These are phyloP conservation scores for Sylvia borin DNA, from an alignment of 2,797 vertebrate genomes.

Conservation along the genomic window DNA sequence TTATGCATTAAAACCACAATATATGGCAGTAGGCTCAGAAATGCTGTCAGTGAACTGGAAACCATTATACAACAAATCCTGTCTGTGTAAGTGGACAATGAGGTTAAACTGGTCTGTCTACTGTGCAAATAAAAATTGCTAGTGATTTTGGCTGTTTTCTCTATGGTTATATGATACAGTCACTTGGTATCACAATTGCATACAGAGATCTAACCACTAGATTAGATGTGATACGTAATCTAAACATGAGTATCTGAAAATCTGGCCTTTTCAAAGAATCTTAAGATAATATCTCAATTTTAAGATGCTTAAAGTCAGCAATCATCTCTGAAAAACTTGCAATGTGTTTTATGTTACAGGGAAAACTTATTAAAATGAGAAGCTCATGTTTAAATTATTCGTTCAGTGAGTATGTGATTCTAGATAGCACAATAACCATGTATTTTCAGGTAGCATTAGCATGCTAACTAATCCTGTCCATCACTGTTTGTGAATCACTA, in stretches of 20 bases:
- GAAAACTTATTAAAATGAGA: not conserved
- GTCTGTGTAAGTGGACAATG: not conserved
- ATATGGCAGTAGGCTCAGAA: not conserved
- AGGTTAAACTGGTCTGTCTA: not conserved
- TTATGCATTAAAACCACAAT: not conserved
- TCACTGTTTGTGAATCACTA: slow-evolving; percentile 53
- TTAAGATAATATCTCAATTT: not conserved
- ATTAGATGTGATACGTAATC: not conserved
- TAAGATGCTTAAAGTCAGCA: not conserved
- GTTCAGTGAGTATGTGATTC: not conserved
- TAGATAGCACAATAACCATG: not conserved
- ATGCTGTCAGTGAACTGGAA: not conserved
- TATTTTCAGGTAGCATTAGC: slow-evolving; percentile 59
- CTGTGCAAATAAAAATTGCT: not conserved
- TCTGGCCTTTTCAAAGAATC: not conserved
- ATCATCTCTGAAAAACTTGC: not conserved
- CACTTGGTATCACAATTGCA: not conserved
- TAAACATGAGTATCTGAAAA: not conserved
- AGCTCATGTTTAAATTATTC: not conserved
- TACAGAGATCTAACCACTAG: not conserved
- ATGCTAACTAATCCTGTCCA: slow-evolving; percentile 64
- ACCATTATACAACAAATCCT: not conserved
- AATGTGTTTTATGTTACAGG: not conserved
- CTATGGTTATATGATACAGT: not conserved
- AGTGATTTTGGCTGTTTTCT: not conserved